Evolutionary conservation across 2,797 vertebrate species (phyloP).

Genomic region (Merluccius polli): DNA sequence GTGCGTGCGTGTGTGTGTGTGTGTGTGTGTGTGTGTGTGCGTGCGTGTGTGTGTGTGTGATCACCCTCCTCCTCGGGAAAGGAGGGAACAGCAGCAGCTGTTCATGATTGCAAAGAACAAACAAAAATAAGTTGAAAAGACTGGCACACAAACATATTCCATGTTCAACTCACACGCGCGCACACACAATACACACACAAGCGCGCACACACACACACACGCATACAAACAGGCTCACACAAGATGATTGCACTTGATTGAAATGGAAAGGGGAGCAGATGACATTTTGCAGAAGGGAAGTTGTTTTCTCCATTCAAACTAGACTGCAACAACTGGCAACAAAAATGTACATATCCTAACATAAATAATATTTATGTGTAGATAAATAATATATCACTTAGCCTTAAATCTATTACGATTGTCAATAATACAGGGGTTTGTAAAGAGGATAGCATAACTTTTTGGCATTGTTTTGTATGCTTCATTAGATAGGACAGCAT

Average conservation of each 20-base stretch:
- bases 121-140: constrained; percentile 2
- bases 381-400: neutral
- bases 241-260: neutral
- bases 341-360: neutral
- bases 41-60: neutral
- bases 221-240: neutral
- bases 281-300: neutral
- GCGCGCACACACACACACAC: neutral
- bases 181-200: neutral
- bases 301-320: neutral
- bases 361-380: no score
- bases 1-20: constrained; percentile 17
- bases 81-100: constrained; percentile 10
- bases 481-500: no score
- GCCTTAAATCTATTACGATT: neutral
- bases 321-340: neutral
- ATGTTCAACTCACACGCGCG: neutral
- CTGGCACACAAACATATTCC: neutral
- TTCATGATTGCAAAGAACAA: constrained; percentile 12
- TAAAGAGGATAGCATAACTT: no score
- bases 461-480: no score
- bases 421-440: no score
- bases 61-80: neutral
- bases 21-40: constrained; percentile 11
- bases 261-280: constrained; percentile 19